Percentiles rank a stretch among this genome's conserved stretches.
These are phyloP conservation scores for Hydropotes inermis DNA, from an alignment of 2,113 vertebrate genomes.

Conservation along the genomic window DNA sequence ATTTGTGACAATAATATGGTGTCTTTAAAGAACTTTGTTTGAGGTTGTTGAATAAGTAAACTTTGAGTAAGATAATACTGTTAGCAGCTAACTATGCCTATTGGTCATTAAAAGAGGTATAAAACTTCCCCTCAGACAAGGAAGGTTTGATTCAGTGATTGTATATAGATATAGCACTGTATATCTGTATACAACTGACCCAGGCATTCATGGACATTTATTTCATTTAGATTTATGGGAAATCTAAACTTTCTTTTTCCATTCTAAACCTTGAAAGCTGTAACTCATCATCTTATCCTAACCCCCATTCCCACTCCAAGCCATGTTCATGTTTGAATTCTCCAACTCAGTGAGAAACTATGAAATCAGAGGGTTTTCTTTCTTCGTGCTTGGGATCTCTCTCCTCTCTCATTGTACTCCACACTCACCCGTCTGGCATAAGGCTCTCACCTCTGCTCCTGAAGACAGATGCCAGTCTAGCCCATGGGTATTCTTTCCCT, in stretches of 20 bases:
- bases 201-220: neutral
- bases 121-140: neutral
- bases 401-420: neutral
- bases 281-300: neutral
- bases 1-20: neutral
- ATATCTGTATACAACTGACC: neutral
- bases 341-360: neutral
- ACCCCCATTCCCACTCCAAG: neutral
- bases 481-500: neutral
- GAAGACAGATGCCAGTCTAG: neutral
- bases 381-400: neutral
- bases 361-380: neutral
- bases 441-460: neutral
- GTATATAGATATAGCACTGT: neutral
- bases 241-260: neutral
- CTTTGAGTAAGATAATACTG: neutral
- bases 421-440: neutral
- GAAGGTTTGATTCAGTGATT: neutral
- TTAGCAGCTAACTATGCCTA: neutral
- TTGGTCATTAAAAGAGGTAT: neutral
- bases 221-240: neutral
- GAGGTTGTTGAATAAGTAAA: neutral
- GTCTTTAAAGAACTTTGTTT: neutral
- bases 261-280: neutral
- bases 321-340: neutral